Conservation (phyloP, 2,113 vertebrate species). For the Lampris incognitus region DNA sequence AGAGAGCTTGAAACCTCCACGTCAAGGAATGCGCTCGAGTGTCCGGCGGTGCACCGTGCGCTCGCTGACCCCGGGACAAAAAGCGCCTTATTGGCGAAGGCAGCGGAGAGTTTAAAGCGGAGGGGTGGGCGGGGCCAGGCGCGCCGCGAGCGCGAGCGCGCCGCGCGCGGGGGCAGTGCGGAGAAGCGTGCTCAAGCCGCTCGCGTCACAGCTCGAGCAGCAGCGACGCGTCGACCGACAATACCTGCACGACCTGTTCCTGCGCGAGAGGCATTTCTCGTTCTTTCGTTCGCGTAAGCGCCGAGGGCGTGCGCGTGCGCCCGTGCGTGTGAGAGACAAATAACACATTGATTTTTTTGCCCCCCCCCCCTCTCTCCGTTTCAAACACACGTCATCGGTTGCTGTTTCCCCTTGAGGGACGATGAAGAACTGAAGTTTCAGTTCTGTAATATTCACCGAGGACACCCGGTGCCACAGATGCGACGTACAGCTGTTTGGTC, state of each 20-base stretch:
- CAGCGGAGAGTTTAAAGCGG: constrained; percentile 52
- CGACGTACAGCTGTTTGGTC: no score
- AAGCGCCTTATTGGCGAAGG: constrained; percentile 75
- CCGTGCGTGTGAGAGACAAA: background rate
- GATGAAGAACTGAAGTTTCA: no score
- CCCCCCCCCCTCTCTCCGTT: no score
- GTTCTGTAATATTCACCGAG: no score
- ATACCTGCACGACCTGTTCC: constrained; percentile 64
- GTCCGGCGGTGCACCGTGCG: background rate
- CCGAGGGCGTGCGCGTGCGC: background rate
- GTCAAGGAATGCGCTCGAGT: constrained; percentile 74
- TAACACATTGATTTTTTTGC: background rate
- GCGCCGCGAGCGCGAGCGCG: constrained; percentile 37
- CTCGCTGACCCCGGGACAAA: constrained; percentile 58
- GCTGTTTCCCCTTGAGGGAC: no score
- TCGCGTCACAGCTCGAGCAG: no score
- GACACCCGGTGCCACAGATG: no score
- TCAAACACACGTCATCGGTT: no score
- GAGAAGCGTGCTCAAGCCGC: no score
- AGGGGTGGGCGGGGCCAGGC: constrained; percentile 65
- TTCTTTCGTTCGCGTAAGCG: background rate
- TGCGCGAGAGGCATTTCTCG: background rate
- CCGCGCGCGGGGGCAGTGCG: background rate
- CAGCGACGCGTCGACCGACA: no score
- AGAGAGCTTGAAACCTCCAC: constrained; percentile 63